Evolutionary conservation across 2,113 vertebrate genomes (phyloP), one percentile per base, ranked within the genome.

Genomic region (Anseranas semipalmata): DNA sequence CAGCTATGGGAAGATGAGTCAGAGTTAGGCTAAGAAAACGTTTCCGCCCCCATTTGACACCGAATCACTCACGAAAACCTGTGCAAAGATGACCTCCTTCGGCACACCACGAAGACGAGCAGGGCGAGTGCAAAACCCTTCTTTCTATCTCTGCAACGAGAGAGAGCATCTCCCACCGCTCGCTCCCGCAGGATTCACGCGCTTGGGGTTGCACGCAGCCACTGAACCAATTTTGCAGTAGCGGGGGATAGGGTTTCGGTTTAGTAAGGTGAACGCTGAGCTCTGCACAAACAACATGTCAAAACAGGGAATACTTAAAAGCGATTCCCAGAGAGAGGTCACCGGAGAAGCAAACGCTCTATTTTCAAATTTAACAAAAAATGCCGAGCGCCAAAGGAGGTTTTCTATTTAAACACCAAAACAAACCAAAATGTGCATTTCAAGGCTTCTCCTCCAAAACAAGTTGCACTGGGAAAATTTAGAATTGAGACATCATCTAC

Each of bases 281-380:
- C 81, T 83, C 80, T 90, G 91, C 89, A 58, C 96, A 97, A 96
- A 96, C 91, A 95, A 48, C 53, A 46, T 7, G 81, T 91, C 96
- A 94, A 87, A 96, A 87, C 90, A 85, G 77, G 87, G 84, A 63
- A 52, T 74, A 71, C 91, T 95, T 89, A 24, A 92, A 95, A 95
- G 95, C 10, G n/a, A 46, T 68, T 82, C 93, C 77, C 87, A 48
- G 56, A 6, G 60, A 87, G 86, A 84, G 96, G 94, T 93, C 94
- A 90, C 2, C 15, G 0, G 83, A 39, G 94, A 92, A 87, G 89
- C 91, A 92, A 84, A 84, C 43, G 48, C 41, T 25, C 80, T 81
- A 46, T 81, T 95, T 82, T 37, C 70, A 55, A 76, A 43, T 28
- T 9, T 7, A 14, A 73, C 84, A 27, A 43, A 22, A 43, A 48